phyloP scores from a whole-genome alignment of 2,888 invertebrate genomes.

The Troides aeacus region DNA sequence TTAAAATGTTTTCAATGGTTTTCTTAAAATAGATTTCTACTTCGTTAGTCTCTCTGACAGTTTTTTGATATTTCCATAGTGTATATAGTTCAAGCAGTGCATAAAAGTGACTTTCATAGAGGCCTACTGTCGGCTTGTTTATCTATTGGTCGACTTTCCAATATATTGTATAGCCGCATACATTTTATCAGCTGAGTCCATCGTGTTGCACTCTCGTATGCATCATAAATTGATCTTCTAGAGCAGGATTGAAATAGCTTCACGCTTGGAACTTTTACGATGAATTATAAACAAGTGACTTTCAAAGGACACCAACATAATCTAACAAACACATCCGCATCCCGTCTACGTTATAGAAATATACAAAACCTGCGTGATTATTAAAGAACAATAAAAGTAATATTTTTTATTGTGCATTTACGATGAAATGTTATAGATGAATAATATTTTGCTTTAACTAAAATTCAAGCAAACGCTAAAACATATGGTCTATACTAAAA shows the following conservation, averaged over 20 bases:
- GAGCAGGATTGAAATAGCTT: slow-evolving; percentile 32
- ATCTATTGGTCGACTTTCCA: not conserved
- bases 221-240: slow-evolving; percentile 24
- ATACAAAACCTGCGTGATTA: too few species aligned
- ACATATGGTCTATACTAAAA: too few species aligned
- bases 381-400: too few species aligned
- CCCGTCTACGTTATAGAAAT: not conserved
- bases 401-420: too few species aligned
- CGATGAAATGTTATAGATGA: too few species aligned
- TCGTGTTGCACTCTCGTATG: slow-evolving; percentile 18
- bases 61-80: too few species aligned
- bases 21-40: too few species aligned
- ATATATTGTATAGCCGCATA: not conserved
- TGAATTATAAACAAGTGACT: slow-evolving; percentile 30
- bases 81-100: not conserved
- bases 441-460: too few species aligned
- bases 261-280: slow-evolving; percentile 31
- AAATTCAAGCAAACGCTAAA: too few species aligned
- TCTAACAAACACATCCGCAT: slow-evolving; percentile 7
- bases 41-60: too few species aligned
- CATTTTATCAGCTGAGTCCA: slow-evolving; percentile 13
- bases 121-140: too few species aligned
- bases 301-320: slow-evolving; percentile 22
- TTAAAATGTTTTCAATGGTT: too few species aligned
- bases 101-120: not conserved